Base-by-base conservation (phyloP, 2,888 invertebrate species). In the Liopterus haemorrhoidalis region DNA sequence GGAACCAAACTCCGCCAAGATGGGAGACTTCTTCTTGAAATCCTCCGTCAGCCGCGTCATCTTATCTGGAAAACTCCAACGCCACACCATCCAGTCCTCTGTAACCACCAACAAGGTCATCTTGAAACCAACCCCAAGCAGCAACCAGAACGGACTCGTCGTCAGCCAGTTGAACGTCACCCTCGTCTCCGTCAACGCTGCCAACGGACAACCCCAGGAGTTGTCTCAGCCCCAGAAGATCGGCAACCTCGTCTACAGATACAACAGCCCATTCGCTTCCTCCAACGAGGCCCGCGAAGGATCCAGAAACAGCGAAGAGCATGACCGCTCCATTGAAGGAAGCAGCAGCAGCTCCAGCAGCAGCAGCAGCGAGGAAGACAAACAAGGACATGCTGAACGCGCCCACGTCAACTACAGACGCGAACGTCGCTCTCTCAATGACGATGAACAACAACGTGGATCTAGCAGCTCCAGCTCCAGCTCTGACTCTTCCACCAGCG, bases 31-130 rank as follows among this genome's bases (percentile, higher is more conserved):
- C 53, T 67, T 66, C 42, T 66, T 76, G 59, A 75, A 78, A 55
- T 72, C 75, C 6, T 73, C 79, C 3, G 66, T 74, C 3, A 74
- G 76, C 33, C 67, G 70, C 27, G 73, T 78, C 46, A 65, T 82
- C 38, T 66, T 83, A 32, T 67, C 71, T 11, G 77, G 77, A 43
- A 64, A 59, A 36, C 60, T 72, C 4, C 72, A 74, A 45, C 67
- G 71, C 36, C 81, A 76, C 56, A 75, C 75, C 24, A 77, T 85
- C 50, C 81, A 80, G 62, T 78, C 80, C 40, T 69, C 80, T 6
- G 73, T 75, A 54, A 78, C 80, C 20, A 74, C 73, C 11, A 78
- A 77, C 64, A 73, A 74, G 45, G 75, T 83, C 45, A 61, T 74
- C 27, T 67, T 79, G 5, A 76, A 73, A 48, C 79, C 81, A 6